phyloP scores from a whole-genome alignment of 2,888 invertebrate species.

The Clusia tigrina region DNA sequence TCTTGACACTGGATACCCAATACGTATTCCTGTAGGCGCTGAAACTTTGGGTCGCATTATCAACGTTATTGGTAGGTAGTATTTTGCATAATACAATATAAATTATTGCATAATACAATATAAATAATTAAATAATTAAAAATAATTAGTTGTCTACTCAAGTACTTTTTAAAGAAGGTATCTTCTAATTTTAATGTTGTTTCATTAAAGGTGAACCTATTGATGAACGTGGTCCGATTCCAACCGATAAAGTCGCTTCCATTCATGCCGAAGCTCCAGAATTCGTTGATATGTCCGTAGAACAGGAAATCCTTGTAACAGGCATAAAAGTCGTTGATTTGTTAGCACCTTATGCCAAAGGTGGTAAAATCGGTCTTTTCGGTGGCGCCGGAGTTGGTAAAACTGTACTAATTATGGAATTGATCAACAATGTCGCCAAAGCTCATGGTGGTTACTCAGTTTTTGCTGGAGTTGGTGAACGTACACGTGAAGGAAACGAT shows the following conservation, averaged over 20 bases:
- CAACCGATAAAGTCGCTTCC: conserved; percentile 76
- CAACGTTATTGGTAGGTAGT: conserved; percentile 77
- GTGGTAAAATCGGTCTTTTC: conserved; percentile 91
- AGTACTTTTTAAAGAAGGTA: too few species aligned
- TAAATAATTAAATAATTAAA: too few species aligned
- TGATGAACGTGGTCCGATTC: conserved; percentile 85
- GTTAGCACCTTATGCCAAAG: conserved; percentile 89
- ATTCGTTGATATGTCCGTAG: conserved; percentile 91
- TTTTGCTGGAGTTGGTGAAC: conserved; percentile 92
- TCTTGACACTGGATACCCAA: conserved; percentile 83
- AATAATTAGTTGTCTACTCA: too few species aligned
- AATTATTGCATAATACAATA: too few species aligned
- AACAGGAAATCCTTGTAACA: conserved; percentile 89
- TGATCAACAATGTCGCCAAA: conserved; percentile 93
- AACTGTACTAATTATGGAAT: conserved; percentile 94
- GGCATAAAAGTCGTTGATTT: conserved; percentile 90
- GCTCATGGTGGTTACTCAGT: conserved; percentile 96
- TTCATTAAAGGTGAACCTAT: conserved; percentile 70
- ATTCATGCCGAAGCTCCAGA: conserved; percentile 91
- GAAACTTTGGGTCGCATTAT: conserved; percentile 91
- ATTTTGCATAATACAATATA: neutral
- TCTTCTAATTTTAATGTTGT: neutral
- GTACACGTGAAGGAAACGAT: conserved; percentile 94
- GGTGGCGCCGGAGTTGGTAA: conserved; percentile 95
- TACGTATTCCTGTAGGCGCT: conserved; percentile 88